These are phyloP conservation scores for Gasterosteus aculeatus DNA, from an alignment of 2,113 vertebrate genomes.

Conservation along the genomic window DNA sequence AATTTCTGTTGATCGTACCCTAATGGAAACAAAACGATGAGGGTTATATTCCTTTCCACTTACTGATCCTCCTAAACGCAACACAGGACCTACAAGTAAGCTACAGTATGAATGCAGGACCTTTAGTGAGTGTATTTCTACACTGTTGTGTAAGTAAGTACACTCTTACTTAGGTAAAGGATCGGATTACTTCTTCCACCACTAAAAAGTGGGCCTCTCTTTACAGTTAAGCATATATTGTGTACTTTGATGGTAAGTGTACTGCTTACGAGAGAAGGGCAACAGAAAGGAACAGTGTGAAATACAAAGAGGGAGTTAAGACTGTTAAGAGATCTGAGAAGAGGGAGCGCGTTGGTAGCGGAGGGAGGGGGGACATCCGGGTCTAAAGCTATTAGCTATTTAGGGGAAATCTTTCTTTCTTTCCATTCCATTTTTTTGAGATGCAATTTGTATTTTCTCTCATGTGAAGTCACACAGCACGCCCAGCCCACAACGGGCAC, in stretches of 20 bases:
- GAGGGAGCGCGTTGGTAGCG: neutral
- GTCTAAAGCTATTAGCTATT: neutral
- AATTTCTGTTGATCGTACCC: neutral
- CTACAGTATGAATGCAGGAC: neutral
- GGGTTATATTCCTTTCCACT: too few species aligned
- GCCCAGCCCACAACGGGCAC: conserved; percentile 7
- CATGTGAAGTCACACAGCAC: conserved; percentile 25
- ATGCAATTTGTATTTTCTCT: conserved; percentile 17
- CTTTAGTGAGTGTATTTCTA: neutral
- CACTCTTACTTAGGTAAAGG: too few species aligned
- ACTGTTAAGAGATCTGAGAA: conserved; percentile 32
- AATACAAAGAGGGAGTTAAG: conserved; percentile 12
- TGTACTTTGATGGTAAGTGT: conserved; percentile 2
- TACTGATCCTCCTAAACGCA: too few species aligned
- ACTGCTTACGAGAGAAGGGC: neutral
- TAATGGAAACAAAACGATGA: too few species aligned
- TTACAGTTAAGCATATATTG: neutral
- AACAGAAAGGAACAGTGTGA: conserved; percentile 18
- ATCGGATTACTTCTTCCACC: too few species aligned
- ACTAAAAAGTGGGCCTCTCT: too few species aligned
- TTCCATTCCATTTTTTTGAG: neutral
- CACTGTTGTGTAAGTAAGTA: neutral
- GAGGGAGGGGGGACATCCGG: neutral
- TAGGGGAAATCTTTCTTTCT: neutral
- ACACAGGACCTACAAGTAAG: too few species aligned